Conservation (phyloP, 2,797 vertebrate genomes). For the Varecia variegata region DNA sequence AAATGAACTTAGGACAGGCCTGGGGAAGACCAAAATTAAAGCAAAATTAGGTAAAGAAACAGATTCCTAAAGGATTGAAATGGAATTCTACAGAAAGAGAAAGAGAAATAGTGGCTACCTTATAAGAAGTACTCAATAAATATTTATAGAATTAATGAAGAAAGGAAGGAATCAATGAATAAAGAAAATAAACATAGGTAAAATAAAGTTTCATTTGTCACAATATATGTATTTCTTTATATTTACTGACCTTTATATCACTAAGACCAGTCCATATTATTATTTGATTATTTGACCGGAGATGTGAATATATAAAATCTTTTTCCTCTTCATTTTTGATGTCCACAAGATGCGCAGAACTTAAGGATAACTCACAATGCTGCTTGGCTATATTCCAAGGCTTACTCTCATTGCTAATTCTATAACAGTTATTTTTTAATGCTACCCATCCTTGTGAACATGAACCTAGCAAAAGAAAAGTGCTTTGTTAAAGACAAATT, state of each 20-base stretch:
- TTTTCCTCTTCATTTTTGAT: slow-evolving; percentile 86
- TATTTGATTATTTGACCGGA: slow-evolving; percentile 83
- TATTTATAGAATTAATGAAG: background rate
- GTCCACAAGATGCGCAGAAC: slow-evolving; percentile 87
- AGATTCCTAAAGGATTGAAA: background rate
- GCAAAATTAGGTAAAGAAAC: background rate
- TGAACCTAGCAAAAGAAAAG: slow-evolving; percentile 81
- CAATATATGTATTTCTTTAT: background rate
- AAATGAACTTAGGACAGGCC: background rate
- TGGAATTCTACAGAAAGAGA: background rate
- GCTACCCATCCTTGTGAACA: slow-evolving; percentile 89
- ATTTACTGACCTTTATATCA: slow-evolving; percentile 86
- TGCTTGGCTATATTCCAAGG: slow-evolving; percentile 85
- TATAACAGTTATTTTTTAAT: slow-evolving; percentile 88
- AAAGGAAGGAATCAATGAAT: background rate
- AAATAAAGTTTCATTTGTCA: background rate
- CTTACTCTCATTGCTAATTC: slow-evolving; percentile 79
- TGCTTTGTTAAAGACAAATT: background rate
- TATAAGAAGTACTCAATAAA: background rate
- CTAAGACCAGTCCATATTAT: slow-evolving; percentile 92
- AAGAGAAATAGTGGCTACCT: background rate
- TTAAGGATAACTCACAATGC: slow-evolving; percentile 79
- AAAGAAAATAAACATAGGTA: background rate
- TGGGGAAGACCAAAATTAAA: background rate
- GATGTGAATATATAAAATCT: slow-evolving; percentile 84